Percentiles rank a stretch among this genome's conserved stretches.
Conservation (phyloP, 2,888 invertebrate species). For the Salticus scenicus region DNA sequence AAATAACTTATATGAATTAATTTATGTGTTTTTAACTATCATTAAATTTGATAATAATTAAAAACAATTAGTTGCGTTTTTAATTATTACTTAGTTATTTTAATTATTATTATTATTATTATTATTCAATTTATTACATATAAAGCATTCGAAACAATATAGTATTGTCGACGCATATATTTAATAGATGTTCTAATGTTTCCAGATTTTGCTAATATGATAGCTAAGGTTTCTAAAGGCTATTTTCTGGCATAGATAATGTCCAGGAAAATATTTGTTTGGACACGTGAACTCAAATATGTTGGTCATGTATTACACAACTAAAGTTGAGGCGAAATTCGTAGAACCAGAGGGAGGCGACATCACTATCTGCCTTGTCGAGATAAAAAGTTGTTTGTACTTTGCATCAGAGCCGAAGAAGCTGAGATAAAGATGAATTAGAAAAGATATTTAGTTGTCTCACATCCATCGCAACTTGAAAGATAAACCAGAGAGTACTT, state of each 20-base stretch:
- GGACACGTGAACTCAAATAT: not conserved
- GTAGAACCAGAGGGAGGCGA: not conserved
- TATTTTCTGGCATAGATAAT: not conserved
- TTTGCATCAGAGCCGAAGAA: constrained; percentile 43
- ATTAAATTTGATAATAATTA: too few species aligned
- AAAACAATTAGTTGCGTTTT: too few species aligned
- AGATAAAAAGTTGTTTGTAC: constrained; percentile 47
- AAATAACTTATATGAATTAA: too few species aligned
- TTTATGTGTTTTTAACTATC: too few species aligned
- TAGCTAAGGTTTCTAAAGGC: too few species aligned
- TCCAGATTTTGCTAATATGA: too few species aligned
- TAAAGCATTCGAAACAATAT: too few species aligned
- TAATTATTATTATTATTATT: too few species aligned
- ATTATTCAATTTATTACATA: too few species aligned
- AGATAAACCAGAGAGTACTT: constrained; percentile 38
- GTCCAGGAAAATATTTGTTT: not conserved
- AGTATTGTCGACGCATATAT: too few species aligned
- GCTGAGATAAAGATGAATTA: constrained; percentile 42
- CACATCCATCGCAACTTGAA: not conserved
- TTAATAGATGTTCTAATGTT: too few species aligned
- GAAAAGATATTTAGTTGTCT: constrained; percentile 22
- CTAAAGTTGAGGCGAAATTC: not conserved
- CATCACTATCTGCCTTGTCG: not conserved
- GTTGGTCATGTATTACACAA: not conserved
- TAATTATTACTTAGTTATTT: too few species aligned